Percentiles rank a stretch among this genome's conserved stretches.
phyloP scores from a whole-genome alignment of 2,113 vertebrate species.

The Plecturocebus donacophilus region DNA sequence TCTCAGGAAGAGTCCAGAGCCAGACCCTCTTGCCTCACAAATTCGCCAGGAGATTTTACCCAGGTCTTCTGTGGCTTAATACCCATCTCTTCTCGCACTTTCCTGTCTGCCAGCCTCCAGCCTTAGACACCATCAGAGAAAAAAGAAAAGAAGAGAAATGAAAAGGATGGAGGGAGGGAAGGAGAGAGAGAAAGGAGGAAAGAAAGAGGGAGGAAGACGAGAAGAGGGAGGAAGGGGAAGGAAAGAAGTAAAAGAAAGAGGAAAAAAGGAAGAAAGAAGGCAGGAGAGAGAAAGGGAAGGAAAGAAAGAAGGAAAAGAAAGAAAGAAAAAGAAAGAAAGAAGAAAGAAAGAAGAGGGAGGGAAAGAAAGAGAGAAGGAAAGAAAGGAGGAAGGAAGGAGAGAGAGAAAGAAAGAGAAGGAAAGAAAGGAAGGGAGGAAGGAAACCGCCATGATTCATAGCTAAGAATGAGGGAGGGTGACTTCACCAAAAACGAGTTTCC shows the following conservation, averaged over 20 bases:
- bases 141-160: no score
- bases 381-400: accelerated
- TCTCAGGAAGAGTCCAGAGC: neutral
- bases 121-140: neutral
- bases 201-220: accelerated
- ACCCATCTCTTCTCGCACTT: neutral
- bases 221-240: accelerated
- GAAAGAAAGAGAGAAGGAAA: accelerated
- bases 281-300: accelerated
- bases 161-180: accelerated
- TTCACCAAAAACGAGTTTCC: neutral
- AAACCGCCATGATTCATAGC: no score
- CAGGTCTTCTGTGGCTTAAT: accelerated
- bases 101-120: neutral
- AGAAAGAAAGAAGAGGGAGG: accelerated
- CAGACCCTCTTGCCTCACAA: accelerated
- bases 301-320: accelerated
- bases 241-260: accelerated
- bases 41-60: neutral
- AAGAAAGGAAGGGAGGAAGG: accelerated
- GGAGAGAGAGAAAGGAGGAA: accelerated
- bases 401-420: accelerated
- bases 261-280: accelerated
- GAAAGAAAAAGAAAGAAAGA: accelerated
- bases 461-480: neutral